phyloP scores from a whole-genome alignment of 2,113 vertebrate genomes.

The Heloderma charlesbogerti region DNA sequence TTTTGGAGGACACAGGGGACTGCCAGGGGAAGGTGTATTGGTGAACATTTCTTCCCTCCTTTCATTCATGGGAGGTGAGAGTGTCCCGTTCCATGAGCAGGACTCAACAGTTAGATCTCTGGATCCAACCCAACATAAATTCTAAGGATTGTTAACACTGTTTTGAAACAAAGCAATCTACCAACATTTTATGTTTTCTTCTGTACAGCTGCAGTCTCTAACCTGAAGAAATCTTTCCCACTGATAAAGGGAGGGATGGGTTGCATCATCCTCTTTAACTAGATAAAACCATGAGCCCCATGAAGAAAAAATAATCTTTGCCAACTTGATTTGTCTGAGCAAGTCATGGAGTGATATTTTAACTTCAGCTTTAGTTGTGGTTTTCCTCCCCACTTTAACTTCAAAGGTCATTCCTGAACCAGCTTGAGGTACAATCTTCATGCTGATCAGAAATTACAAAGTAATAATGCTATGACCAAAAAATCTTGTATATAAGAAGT shows the following conservation, averaged over 20 bases:
- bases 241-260: fast-evolving
- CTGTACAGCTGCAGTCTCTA: too few relatives aligned
- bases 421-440: conserved; percentile 12
- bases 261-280: not conserved
- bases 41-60: not conserved
- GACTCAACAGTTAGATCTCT: too few relatives aligned
- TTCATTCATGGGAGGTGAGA: not conserved
- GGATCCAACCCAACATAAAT: not conserved
- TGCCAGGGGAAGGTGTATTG: not conserved
- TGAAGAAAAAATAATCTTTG: not conserved
- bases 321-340: not conserved
- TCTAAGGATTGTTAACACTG: not conserved
- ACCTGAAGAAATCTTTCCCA: not conserved
- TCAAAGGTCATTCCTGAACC: conserved; percentile 21
- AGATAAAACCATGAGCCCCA: not conserved
- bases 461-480: not conserved
- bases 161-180: not conserved
- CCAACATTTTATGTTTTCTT: too few relatives aligned
- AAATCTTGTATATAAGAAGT: conserved; percentile 11
- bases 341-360: not conserved
- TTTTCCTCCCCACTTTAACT: not conserved
- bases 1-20: not conserved
- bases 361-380: not conserved
- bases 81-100: not conserved
- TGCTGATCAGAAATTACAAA: not conserved